Evolutionary conservation across 2,113 vertebrate species (phyloP).

Genomic region (Ginglymostoma cirratum): DNA sequence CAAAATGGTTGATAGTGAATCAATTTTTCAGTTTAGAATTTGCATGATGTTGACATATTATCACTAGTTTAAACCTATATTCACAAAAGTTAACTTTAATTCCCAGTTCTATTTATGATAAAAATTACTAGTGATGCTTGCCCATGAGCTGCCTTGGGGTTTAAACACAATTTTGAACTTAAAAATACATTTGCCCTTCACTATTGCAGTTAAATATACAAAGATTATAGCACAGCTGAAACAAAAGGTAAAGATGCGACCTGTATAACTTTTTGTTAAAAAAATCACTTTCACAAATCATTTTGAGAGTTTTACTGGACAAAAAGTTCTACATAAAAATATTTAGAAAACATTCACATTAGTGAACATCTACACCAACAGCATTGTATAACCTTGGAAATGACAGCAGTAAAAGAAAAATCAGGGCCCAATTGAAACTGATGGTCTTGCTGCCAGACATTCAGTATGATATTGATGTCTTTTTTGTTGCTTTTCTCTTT

Average conservation of each 20-base stretch:
- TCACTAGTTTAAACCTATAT: background rate
- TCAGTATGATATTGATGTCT: background rate
- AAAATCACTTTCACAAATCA: background rate
- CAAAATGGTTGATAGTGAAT: background rate
- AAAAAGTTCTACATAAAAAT: background rate
- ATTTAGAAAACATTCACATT: constrained; percentile 1
- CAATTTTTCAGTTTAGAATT: background rate
- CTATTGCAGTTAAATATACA: too few species aligned
- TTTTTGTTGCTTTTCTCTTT: background rate
- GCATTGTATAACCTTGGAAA: background rate
- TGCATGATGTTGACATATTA: background rate
- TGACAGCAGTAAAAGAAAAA: background rate
- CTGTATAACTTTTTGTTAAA: background rate
- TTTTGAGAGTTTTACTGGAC: background rate
- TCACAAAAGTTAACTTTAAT: background rate
- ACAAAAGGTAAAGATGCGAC: background rate
- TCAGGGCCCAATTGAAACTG: background rate
- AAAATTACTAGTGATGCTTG: background rate
- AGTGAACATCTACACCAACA: background rate
- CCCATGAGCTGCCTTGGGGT: background rate
- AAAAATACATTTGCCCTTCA: background rate
- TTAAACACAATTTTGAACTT: background rate
- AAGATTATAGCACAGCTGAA: background rate
- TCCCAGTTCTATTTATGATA: background rate
- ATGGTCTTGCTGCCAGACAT: background rate